Conservation (phyloP, 2,888 invertebrate genomes). For the Odontocolon sp. region DNA sequence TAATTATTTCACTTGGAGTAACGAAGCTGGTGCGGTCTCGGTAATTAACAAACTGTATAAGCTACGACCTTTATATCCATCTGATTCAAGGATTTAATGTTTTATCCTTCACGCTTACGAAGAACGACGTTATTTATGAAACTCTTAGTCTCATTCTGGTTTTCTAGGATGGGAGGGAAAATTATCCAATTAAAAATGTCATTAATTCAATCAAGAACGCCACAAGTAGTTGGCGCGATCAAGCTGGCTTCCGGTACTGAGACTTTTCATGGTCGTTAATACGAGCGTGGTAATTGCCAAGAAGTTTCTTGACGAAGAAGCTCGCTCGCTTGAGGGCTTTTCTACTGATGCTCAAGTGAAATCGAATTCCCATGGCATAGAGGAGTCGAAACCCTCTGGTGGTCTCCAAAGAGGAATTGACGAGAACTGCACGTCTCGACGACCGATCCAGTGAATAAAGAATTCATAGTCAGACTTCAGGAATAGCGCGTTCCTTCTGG, state of each 20-base stretch:
- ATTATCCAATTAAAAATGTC: slow-evolving; percentile 48
- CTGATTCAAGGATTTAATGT: no score
- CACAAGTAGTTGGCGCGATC: slow-evolving; percentile 51
- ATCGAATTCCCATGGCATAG: slow-evolving; percentile 1
- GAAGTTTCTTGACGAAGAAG: slow-evolving; percentile 25
- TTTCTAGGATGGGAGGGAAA: background rate
- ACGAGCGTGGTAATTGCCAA: slow-evolving; percentile 24
- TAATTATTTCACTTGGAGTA: background rate
- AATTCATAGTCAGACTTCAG: slow-evolving; percentile 41
- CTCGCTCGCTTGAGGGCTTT: background rate
- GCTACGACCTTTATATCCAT: no score
- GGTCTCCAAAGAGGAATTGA: no score
- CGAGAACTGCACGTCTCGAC: background rate
- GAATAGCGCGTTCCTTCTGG: no score
- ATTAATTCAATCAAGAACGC: slow-evolving; percentile 49
- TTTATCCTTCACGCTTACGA: background rate
- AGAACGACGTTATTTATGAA: slow-evolving; percentile 26
- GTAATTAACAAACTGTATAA: slow-evolving; percentile 12
- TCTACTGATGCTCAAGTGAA: slow-evolving; percentile 2
- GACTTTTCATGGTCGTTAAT: slow-evolving; percentile 35
- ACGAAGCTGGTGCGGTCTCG: background rate
- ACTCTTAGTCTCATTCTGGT: background rate
- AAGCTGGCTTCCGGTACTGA: slow-evolving; percentile 8
- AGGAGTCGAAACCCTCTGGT: background rate
- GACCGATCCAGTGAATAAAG: slow-evolving; percentile 21